Base-by-base conservation (phyloP, 2,797 vertebrate genomes). In the Trachops cirrhosus region DNA sequence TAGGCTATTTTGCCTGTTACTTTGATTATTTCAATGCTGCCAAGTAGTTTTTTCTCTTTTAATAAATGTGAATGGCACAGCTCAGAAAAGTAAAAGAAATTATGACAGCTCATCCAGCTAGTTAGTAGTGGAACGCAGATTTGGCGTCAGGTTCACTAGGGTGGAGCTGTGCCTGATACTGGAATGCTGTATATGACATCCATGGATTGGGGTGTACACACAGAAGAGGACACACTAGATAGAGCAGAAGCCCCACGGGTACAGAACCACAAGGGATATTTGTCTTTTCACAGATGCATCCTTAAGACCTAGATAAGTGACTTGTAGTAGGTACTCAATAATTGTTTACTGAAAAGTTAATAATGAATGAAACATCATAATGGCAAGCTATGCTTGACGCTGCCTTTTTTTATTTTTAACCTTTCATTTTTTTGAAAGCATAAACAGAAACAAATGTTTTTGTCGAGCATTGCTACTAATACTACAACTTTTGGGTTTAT, bases 11-110 rank as follows among this genome's bases (percentile, higher is more conserved):
- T 79, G 1, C 3, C 71, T 19, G 16, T 68, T 86, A 50, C 2
- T 73, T 83, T 26, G 41, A 71, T 59, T 75, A 67, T 83, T 95
- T 67, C 48, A 59, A 1, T 34, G 8, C 3, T 62, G 3, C 19
- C 14, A 95, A 19, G 3, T 59, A 22, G 21, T 64, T 89, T 67
- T 57, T 32, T 86, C 29, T 86, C 54, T 92, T 90, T 41, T 39
- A 78, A 54, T 88, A 86, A 86, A 50, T 48, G 26, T 62, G 24
- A 52, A 46, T 5, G 71, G 21, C 41, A 86, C 64, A 15, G 9
- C 34, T 82, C 32, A 70, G 32, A 77, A 44, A 89, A 68, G 9
- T 74, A 15, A 90, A 95, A 80, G 1, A 34, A 52, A 64, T 22
- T 86, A 18, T 9, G 16, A 71, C 10, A 70, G 29, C 41, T 68